Percentiles rank a stretch among this genome's conserved stretches.
Evolutionary conservation across 2,113 vertebrate genomes (phyloP).

Genomic region (Zosterops japonicus): DNA sequence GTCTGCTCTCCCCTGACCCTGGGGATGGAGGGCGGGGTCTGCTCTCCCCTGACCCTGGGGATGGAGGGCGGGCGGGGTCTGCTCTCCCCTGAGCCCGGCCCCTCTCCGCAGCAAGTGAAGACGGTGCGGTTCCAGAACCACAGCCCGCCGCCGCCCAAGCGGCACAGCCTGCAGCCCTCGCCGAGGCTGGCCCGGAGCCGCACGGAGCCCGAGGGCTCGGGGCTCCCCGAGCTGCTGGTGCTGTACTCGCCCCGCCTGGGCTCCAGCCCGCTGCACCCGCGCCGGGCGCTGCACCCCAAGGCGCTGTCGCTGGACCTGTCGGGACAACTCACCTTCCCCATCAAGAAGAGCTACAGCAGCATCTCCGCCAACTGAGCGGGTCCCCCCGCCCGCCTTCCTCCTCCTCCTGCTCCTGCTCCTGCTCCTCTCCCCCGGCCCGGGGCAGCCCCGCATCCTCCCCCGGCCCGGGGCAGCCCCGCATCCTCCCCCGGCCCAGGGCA

Average conservation of each 20-base stretch:
- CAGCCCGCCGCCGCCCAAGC: conserved; percentile 77
- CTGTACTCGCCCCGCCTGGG: conserved; percentile 77
- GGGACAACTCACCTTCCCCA: conserved; percentile 57
- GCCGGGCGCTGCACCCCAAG: conserved; percentile 77
- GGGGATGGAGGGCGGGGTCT: neutral
- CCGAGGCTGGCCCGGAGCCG: conserved; percentile 35
- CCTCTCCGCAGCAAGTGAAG: conserved; percentile 83
- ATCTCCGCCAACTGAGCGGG: conserved; percentile 73
- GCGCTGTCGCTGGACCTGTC: conserved; percentile 60
- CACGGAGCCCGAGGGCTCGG: conserved; percentile 20
- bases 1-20: too few species aligned
- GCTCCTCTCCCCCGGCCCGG: neutral
- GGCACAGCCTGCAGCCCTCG: conserved; percentile 73
- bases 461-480: neutral
- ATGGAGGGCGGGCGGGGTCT: neutral
- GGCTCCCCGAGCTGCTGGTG: conserved; percentile 65
- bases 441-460: neutral
- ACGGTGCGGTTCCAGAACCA: conserved; percentile 90
- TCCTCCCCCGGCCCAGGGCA: neutral
- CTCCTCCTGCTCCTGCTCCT: rapidly evolving
- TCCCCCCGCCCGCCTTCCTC: neutral
- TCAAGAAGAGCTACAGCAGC: conserved; percentile 79
- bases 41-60: neutral
- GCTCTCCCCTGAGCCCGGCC: neutral
- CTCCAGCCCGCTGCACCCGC: conserved; percentile 77